Conservation (phyloP, 35 echinoderm and acorn worm genomes). For the Nesometra sesokonis region DNA sequence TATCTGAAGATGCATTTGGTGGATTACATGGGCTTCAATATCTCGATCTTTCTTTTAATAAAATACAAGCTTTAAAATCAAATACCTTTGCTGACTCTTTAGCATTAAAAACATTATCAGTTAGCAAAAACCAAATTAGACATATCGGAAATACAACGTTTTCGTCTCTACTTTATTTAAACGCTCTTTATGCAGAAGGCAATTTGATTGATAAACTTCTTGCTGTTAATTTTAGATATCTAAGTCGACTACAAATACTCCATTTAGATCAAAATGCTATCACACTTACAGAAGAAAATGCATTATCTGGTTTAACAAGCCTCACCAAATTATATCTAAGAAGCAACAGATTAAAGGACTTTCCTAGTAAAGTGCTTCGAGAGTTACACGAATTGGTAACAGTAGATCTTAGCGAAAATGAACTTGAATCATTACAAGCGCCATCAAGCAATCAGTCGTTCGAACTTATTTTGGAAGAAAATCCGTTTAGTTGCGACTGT, state of each 20-base stretch:
- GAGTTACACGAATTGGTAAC: background rate
- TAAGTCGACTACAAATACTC: background rate
- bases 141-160: background rate
- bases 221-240: background rate
- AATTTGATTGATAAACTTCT: background rate
- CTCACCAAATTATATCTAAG: background rate
- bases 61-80: background rate
- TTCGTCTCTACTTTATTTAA: background rate
- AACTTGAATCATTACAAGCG: background rate
- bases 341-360: background rate
- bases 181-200: background rate
- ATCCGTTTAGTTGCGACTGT: background rate
- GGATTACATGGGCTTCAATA: background rate
- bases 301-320: background rate
- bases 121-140: background rate
- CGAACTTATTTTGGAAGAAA: background rate
- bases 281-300: background rate
- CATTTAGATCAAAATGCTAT: background rate
- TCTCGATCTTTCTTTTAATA: background rate
- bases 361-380: background rate
- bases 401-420: background rate
- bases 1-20: background rate
- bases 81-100: background rate
- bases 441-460: background rate
- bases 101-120: background rate